Evolutionary conservation across 2,797 vertebrate species (phyloP).

Genomic region (Chrosomus eos): DNA sequence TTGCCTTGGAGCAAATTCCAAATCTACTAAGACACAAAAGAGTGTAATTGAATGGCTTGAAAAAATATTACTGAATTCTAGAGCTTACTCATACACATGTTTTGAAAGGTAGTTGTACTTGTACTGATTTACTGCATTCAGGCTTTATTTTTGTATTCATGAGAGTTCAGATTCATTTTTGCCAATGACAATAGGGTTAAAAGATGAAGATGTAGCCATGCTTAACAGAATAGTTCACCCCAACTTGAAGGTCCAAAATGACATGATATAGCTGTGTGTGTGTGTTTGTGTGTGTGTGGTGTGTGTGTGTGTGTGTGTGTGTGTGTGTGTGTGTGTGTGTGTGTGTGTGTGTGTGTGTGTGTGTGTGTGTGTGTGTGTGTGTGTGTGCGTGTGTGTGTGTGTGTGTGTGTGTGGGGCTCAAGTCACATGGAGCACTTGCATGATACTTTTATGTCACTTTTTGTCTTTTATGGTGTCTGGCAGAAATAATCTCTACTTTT

Average conservation of each 20-base stretch:
- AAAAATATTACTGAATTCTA: constrained; percentile 69
- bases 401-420: not conserved
- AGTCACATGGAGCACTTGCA: not conserved
- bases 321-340: not conserved
- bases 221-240: not conserved
- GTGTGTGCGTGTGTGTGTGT: too few relatives aligned
- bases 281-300: too few relatives aligned
- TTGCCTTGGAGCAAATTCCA: constrained; percentile 64
- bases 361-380: not conserved
- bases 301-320: too few relatives aligned
- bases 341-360: too few relatives aligned
- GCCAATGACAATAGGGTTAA: not conserved
- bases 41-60: constrained; percentile 77
- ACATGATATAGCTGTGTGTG: not conserved
- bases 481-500: not conserved
- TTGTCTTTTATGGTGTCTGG: not conserved
- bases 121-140: not conserved
- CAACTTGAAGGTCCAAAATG: not conserved
- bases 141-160: not conserved
- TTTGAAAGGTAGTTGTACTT: not conserved
- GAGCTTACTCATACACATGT: constrained; percentile 39
- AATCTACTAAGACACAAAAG: constrained; percentile 71
- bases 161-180: not conserved
- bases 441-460: not conserved
- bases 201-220: not conserved